Base-by-base conservation (phyloP, 2,888 invertebrate genomes). In the Suillia variegata region DNA sequence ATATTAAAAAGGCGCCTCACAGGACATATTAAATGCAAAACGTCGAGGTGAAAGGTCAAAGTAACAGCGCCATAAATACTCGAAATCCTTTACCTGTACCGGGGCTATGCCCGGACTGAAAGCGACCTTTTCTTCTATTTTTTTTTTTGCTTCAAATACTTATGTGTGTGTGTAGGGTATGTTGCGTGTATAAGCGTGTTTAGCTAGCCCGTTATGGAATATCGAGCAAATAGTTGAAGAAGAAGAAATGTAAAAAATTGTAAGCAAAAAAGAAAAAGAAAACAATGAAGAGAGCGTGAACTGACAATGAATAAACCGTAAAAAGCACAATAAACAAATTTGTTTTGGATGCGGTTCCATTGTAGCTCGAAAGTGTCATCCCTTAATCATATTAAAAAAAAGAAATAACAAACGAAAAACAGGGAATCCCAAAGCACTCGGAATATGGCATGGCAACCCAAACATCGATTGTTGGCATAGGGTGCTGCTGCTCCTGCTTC, bases 261-360 rank as follows among this genome's bases (percentile, higher is more conserved):
- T 13, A 54, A 21, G 21, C 13, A 55, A 26, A 55, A 47, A 55
- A n/a, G n/a, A 48, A 24, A 22, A 42, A 51, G 42, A 22, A 50
- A 18, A n/a, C 8, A 45, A 21, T n/a, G 15, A 13, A 4, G 24
- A 50, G 13, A 5, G 15, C 2, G 15, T 2, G 6, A 24, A 31
- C 31, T 59, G 52, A 59, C 56, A 56, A 53, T 59, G 56, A 59
- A 59, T 56, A 38, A 38, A 26, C 51, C 12, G 20, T 49, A 33
- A 34, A 55, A 48, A 33, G 52, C 20, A 74, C 71, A 73, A 70
- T 70, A 70, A 74, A 67, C 70, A 73, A 75, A 73, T 73, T 73
- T 73, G 73, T 70, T 66, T 71, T 63, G 67, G 67, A 67, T 73
- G 67, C 64, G 59, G 64, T 63, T 48, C 17, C 15, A 26, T 13